These are phyloP conservation scores for Xylota sylvarum DNA, from an alignment of 2,888 invertebrate genomes.

Conservation along the genomic window DNA sequence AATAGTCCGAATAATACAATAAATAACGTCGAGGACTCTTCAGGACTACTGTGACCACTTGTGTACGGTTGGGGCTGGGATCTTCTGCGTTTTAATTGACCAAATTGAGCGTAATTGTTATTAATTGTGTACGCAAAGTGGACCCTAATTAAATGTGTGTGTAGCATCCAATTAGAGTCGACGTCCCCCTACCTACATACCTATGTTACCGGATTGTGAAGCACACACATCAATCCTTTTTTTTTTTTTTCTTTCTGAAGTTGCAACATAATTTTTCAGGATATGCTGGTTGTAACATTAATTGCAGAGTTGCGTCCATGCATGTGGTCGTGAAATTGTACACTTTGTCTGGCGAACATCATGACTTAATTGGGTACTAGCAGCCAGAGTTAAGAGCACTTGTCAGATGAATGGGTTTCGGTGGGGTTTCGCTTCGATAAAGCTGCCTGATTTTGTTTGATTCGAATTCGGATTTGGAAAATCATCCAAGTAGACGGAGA, in stretches of 20 bases:
- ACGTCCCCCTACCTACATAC: slow-evolving; percentile 17
- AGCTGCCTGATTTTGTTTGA: slow-evolving; percentile 34
- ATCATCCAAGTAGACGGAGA: too few relatives aligned
- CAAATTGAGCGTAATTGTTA: slow-evolving; percentile 76
- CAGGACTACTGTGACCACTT: slow-evolving; percentile 37
- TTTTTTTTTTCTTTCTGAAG: slow-evolving; percentile 13
- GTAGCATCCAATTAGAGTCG: slow-evolving; percentile 66
- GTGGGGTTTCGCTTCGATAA: slow-evolving; percentile 13
- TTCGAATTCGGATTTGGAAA: slow-evolving; percentile 4
- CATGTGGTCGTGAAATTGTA: slow-evolving; percentile 59
- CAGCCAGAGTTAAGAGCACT: slow-evolving; percentile 47
- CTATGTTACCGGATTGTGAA: slow-evolving; percentile 50
- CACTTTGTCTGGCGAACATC: slow-evolving; percentile 40
- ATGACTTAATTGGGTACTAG: slow-evolving; percentile 68
- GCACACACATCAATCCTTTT: slow-evolving; percentile 56
- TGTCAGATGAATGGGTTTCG: slow-evolving; percentile 57
- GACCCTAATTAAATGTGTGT: slow-evolving; percentile 72
- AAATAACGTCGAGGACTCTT: slow-evolving; percentile 48
- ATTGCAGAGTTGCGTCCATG: slow-evolving; percentile 61
- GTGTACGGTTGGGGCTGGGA: slow-evolving; percentile 33
- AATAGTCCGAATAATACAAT: slow-evolving; percentile 23
- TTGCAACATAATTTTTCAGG: slow-evolving; percentile 66
- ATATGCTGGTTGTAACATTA: slow-evolving; percentile 62
- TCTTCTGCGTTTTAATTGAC: slow-evolving; percentile 67
- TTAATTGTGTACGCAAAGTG: slow-evolving; percentile 74